A percentile compares a stretch with the other conserved stretches of the same genome.
Evolutionary conservation across 2,113 vertebrate genomes (phyloP).

Genomic region (Tachysurus fulvidraco): DNA sequence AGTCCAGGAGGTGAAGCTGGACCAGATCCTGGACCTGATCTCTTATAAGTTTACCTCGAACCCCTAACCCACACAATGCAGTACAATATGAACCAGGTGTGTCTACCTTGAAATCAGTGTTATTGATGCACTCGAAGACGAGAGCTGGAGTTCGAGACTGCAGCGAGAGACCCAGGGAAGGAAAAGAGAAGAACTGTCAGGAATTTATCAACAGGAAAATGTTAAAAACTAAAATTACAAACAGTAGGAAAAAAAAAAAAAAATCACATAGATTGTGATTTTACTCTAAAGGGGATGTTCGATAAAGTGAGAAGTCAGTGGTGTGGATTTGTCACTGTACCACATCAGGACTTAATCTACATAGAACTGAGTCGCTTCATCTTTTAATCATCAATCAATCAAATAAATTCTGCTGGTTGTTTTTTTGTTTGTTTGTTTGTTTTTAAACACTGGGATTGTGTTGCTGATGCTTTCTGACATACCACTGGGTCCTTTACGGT

Average conservation of each 20-base stretch:
- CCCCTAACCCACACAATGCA: not conserved
- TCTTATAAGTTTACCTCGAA: not conserved
- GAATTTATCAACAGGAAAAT: conserved; percentile 1
- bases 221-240: conserved; percentile 31
- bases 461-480: conserved; percentile 63
- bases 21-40: not conserved
- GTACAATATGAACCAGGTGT: not conserved
- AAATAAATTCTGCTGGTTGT: too few relatives aligned
- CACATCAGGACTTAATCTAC: not conserved
- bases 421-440: too few relatives aligned
- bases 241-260: not conserved
- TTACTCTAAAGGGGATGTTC: not conserved
- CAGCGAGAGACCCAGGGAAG: conserved; percentile 54
- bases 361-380: not conserved
- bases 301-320: not conserved
- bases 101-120: conserved; percentile 99
- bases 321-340: not conserved
- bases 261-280: not conserved
- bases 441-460: not conserved
- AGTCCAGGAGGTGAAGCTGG: not conserved
- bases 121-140: conserved; percentile 99
- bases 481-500: conserved; percentile 98
- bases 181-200: not conserved
- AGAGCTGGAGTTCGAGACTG: conserved; percentile 98
- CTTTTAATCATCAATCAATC: not conserved